A percentile compares a stretch with the other conserved stretches of the same genome.
These are phyloP conservation scores for Perognathus longimembris DNA, from an alignment of 2,113 vertebrate genomes.

Conservation along the genomic window DNA sequence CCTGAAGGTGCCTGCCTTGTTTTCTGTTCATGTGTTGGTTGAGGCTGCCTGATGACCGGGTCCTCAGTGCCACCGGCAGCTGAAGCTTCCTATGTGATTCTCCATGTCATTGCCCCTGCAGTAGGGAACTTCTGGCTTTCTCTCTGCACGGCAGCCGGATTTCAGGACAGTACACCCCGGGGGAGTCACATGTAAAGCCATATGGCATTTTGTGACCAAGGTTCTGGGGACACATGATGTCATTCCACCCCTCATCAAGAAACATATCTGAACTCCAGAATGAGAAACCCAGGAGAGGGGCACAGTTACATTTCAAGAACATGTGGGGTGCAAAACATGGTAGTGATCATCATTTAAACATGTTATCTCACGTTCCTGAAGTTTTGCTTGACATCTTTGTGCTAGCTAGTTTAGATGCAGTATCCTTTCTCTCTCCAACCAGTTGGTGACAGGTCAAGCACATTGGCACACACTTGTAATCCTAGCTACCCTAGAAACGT, in stretches of 20 bases:
- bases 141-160: neutral
- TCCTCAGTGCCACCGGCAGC: neutral
- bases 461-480: too few species aligned
- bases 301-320: neutral
- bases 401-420: neutral
- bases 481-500: too few species aligned
- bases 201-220: neutral
- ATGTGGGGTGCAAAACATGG: too few species aligned
- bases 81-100: neutral
- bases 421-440: neutral
- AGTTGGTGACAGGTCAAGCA: neutral
- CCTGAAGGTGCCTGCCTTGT: neutral
- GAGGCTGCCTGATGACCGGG: neutral
- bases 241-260: neutral
- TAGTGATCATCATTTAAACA: neutral
- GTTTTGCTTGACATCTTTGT: too few species aligned
- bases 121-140: neutral
- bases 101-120: neutral
- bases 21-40: rapidly evolving
- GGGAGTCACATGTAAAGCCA: neutral
- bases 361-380: neutral
- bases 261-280: neutral
- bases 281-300: neutral
- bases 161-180: neutral
- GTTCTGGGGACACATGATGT: neutral